Conservation (phyloP, 2,113 vertebrate species). For the Otocyon megalotis region DNA sequence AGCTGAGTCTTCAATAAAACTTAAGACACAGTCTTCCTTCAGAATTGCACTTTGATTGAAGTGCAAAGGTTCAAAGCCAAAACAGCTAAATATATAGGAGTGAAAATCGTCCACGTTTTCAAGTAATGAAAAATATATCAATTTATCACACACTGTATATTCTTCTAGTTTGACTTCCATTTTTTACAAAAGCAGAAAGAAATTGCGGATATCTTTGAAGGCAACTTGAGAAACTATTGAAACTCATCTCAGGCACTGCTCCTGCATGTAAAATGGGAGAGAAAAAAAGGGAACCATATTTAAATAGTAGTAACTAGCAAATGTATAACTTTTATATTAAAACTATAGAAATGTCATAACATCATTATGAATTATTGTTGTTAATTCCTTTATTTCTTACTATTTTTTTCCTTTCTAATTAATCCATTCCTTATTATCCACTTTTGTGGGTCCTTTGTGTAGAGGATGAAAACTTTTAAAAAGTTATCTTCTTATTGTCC, state of each 20-base stretch:
- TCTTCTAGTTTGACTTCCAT: slow-evolving; percentile 79
- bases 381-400: background rate
- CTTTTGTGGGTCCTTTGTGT: background rate
- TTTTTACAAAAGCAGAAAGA: slow-evolving; percentile 78
- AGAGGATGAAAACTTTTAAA: background rate
- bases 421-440: background rate
- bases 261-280: slow-evolving; percentile 49
- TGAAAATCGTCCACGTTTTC: slow-evolving; percentile 78
- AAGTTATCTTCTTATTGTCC: background rate
- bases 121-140: slow-evolving; percentile 83
- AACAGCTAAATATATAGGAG: slow-evolving; percentile 78
- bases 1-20: slow-evolving; percentile 76
- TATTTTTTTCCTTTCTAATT: background rate
- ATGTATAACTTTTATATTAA: slow-evolving; percentile 34
- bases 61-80: slow-evolving; percentile 83
- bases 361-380: background rate
- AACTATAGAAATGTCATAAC: slow-evolving; percentile 46
- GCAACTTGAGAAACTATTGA: slow-evolving; percentile 66
- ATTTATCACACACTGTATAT: slow-evolving; percentile 80
- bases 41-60: slow-evolving; percentile 85
- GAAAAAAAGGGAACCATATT: background rate
- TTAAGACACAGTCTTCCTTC: slow-evolving; percentile 78
- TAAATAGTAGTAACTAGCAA: background rate
- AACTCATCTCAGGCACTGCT: slow-evolving; percentile 40
- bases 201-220: slow-evolving; percentile 76